phyloP scores from a whole-genome alignment of 2,797 vertebrate species.

The Bradypodion pumilum region DNA sequence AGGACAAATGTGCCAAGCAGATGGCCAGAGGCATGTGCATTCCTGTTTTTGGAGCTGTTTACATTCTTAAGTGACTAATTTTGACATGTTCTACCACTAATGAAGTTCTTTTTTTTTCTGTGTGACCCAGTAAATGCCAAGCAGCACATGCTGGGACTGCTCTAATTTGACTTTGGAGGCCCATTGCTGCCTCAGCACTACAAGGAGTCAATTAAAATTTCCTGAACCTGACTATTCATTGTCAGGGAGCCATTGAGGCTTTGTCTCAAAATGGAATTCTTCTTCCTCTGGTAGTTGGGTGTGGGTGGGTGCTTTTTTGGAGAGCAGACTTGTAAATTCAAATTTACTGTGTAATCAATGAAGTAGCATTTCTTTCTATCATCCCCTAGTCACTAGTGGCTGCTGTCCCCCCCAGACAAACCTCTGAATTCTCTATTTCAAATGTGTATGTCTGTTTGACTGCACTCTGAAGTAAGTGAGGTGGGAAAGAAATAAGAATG shows the following conservation, averaged over 20 bases:
- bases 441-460: neutral
- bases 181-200: constrained; percentile 26
- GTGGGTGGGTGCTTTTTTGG: neutral
- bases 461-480: neutral
- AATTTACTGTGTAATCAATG: neutral
- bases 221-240: neutral
- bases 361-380: constrained; percentile 16
- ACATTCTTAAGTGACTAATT: constrained; percentile 79
- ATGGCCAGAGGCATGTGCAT: constrained; percentile 72
- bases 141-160: constrained; percentile 34
- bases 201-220: constrained; percentile 49
- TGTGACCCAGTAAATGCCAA: constrained; percentile 68
- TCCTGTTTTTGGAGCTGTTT: constrained; percentile 74
- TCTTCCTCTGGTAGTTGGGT: neutral
- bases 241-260: neutral
- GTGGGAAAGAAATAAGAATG: neutral
- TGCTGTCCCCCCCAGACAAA: neutral
- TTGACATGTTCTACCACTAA: constrained; percentile 73
- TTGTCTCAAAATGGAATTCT: neutral
- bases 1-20: constrained; percentile 71
- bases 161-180: constrained; percentile 39
- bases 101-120: constrained; percentile 61
- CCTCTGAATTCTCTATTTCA: neutral
- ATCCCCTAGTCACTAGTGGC: neutral
- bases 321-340: neutral